These are phyloP conservation scores for Momotus momota DNA, from an alignment of 2,797 vertebrate species.

Conservation along the genomic window DNA sequence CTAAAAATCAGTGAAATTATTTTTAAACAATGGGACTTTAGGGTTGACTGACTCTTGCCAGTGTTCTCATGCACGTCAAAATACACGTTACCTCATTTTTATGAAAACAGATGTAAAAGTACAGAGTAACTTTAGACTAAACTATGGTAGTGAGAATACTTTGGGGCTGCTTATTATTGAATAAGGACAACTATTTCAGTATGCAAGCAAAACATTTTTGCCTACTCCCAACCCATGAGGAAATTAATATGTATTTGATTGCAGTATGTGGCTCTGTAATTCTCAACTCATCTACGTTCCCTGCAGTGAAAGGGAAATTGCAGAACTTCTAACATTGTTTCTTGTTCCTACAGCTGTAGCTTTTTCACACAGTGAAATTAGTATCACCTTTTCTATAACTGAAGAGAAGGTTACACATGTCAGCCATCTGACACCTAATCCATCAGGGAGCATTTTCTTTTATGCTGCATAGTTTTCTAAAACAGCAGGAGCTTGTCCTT, in stretches of 20 bases:
- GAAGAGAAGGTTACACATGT: not conserved
- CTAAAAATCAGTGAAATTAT: not conserved
- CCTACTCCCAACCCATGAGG: not conserved
- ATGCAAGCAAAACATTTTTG: not conserved
- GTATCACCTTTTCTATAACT: not conserved
- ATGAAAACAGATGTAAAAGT: not conserved
- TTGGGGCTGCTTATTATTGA: not conserved
- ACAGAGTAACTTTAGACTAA: not conserved
- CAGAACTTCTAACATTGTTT: not conserved
- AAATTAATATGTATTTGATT: not conserved
- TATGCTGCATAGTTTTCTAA: not conserved
- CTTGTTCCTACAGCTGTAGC: not conserved
- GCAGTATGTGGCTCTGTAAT: not conserved
- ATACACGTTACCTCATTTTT: not conserved
- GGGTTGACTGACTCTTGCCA: not conserved
- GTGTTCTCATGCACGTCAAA: not conserved
- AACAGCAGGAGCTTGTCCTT: not conserved
- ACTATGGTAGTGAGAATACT: not conserved
- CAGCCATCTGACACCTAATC: not conserved
- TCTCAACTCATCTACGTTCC: not conserved
- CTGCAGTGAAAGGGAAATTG: not conserved
- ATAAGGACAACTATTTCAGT: not conserved
- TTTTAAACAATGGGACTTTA: not conserved
- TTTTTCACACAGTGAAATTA: not conserved
- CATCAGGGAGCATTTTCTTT: constrained; percentile 1